Percentiles rank a stretch among this genome's conserved stretches.
These are phyloP conservation scores for Nylanderia fulva DNA, from an alignment of 1,140 invertebrate species.

Conservation along the genomic window DNA sequence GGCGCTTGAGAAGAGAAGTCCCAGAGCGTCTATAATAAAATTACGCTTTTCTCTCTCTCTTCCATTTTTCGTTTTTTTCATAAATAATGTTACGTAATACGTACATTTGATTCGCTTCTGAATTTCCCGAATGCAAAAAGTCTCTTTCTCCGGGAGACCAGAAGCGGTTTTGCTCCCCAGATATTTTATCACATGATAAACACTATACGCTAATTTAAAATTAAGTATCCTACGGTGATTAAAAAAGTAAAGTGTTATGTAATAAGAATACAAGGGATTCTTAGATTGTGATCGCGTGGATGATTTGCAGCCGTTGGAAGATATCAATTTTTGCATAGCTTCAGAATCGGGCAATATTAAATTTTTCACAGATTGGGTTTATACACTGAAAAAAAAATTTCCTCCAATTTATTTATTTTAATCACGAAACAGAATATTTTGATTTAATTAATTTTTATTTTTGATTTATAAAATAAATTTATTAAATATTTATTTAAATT, in stretches of 20 bases:
- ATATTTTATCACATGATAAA: conserved; percentile 39
- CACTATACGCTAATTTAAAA: conserved; percentile 1
- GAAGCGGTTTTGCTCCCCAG: neutral
- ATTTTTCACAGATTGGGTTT: conserved; percentile 20
- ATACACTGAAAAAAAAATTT: too few relatives aligned
- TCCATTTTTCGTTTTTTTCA: neutral
- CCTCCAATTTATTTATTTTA: too few relatives aligned
- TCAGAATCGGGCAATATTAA: conserved; percentile 33
- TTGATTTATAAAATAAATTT: too few relatives aligned
- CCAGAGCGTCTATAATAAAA: too few relatives aligned
- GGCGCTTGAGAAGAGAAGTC: too few relatives aligned
- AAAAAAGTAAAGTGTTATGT: conserved; percentile 11
- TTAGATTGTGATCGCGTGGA: neutral
- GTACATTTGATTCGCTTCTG: neutral
- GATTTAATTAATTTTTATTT: too few relatives aligned
- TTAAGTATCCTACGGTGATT: conserved; percentile 7
- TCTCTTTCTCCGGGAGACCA: conserved; percentile 3
- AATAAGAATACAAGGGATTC: conserved; percentile 27
- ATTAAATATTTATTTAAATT: too few relatives aligned
- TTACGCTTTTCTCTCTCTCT: too few relatives aligned
- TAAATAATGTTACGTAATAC: conserved; percentile 21
- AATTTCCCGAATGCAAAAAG: conserved; percentile 9
- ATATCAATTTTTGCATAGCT: conserved; percentile 3
- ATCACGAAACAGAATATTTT: too few relatives aligned
- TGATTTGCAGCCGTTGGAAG: conserved; percentile 10